Evolutionary conservation across 1,140 invertebrate species (phyloP).

Genomic region (Schlechtendalia chinensis): DNA sequence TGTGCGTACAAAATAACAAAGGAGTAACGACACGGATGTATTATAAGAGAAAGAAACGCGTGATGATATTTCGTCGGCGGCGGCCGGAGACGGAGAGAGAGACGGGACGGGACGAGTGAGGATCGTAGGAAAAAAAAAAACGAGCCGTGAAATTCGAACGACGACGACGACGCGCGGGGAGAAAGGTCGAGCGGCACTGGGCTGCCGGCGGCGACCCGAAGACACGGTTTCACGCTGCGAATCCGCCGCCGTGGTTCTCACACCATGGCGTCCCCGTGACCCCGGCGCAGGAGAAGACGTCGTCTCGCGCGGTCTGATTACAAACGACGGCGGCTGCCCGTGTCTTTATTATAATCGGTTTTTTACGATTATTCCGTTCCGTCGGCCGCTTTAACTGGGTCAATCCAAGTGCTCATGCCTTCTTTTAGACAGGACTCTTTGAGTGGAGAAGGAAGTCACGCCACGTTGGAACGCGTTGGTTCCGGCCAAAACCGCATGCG

Average conservation of each 20-base stretch:
- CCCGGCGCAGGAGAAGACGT: background rate
- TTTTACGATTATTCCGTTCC: background rate
- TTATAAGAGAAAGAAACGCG: background rate
- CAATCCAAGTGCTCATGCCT: too few relatives aligned
- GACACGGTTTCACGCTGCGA: conserved; percentile 5
- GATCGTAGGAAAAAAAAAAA: background rate
- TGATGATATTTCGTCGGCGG: conserved; percentile 7
- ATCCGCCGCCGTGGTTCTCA: background rate
- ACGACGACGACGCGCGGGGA: conserved; percentile 8
- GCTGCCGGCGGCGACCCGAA: conserved; percentile 18
- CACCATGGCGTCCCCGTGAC: background rate
- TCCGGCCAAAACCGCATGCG: too few relatives aligned
- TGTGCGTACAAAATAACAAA: conserved; percentile 14
- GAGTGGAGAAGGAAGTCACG: too few relatives aligned
- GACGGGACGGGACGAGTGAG: too few relatives aligned
- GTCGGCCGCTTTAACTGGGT: background rate
- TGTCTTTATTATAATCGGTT: background rate
- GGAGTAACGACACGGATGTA: conserved; percentile 10
- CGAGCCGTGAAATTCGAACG: conserved; percentile 19
- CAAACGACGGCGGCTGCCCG: background rate
- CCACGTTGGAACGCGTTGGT: too few relatives aligned
- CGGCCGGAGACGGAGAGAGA: background rate
- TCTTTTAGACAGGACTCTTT: too few relatives aligned
- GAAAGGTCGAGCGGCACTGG: conserved; percentile 20
- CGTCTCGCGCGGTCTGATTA: background rate